Percentiles rank a stretch among this genome's conserved stretches.
Evolutionary conservation across 1,140 invertebrate genomes (phyloP).

Genomic region (Lepeophtheirus salmonis): DNA sequence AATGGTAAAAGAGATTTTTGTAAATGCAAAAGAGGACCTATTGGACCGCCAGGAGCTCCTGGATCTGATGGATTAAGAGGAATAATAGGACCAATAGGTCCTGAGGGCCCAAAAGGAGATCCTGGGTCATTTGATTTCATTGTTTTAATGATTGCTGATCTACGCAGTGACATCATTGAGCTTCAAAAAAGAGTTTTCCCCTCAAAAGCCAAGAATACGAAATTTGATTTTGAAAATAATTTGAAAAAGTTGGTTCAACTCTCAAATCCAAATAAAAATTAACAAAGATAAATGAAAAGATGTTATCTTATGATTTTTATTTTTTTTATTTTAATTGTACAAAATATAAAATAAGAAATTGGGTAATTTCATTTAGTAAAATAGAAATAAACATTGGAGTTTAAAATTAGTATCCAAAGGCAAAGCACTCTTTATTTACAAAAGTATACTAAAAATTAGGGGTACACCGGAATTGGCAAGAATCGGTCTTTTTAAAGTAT

Average conservation of each 20-base stretch:
- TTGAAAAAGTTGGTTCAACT: neutral
- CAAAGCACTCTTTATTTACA: too few relatives aligned
- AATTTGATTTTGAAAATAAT: neutral
- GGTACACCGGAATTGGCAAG: too few relatives aligned
- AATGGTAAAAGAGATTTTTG: constrained; percentile 21
- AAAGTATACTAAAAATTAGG: too few relatives aligned
- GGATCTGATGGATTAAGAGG: constrained; percentile 39
- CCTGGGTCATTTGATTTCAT: constrained; percentile 40
- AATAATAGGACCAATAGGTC: constrained; percentile 34
- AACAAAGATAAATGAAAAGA: too few relatives aligned
- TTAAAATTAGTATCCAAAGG: too few relatives aligned
- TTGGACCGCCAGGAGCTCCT: constrained; percentile 38
- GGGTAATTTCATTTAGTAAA: too few relatives aligned
- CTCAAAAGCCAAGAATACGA: neutral
- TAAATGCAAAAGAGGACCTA: constrained; percentile 21
- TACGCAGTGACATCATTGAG: constrained; percentile 39
- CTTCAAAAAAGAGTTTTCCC: constrained; percentile 37
- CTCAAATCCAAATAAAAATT: neutral
- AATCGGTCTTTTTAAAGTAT: too few relatives aligned
- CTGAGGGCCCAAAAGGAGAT: constrained; percentile 36
- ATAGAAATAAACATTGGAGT: too few relatives aligned
- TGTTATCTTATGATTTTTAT: too few relatives aligned
- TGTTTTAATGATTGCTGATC: constrained; percentile 38
- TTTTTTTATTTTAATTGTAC: too few relatives aligned
- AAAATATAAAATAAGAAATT: too few relatives aligned